Percentiles rank a stretch among this genome's conserved stretches.
These are phyloP conservation scores for Steinernema hermaphroditum DNA, from an alignment of 2,888 invertebrate species.

Conservation along the genomic window DNA sequence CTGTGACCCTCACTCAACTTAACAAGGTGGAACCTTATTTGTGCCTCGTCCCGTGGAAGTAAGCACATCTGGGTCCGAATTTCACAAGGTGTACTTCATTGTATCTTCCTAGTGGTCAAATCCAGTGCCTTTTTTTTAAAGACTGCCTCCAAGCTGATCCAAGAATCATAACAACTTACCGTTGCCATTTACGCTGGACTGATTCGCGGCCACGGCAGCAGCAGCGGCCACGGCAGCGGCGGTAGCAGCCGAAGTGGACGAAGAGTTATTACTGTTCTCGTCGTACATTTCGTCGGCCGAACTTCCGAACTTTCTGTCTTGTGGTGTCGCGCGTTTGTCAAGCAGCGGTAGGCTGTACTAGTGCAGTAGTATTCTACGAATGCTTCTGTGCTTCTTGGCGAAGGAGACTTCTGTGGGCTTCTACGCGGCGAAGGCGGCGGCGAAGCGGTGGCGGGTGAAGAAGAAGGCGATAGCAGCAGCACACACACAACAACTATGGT, in stretches of 20 bases:
- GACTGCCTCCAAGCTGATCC: too few relatives aligned
- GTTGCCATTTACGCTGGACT: background rate
- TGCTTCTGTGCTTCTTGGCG: background rate
- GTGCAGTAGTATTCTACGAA: background rate
- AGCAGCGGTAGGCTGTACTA: background rate
- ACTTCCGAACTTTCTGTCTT: background rate
- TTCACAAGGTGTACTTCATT: too few relatives aligned
- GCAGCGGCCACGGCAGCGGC: constrained; percentile 45
- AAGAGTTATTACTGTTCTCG: constrained; percentile 62
- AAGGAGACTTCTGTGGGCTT: background rate
- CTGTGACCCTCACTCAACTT: too few relatives aligned
- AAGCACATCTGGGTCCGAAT: too few relatives aligned
- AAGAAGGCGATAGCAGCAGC: constrained; percentile 14
- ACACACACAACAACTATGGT: constrained; percentile 26
- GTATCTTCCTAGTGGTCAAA: too few relatives aligned
- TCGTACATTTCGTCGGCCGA: constrained; percentile 49
- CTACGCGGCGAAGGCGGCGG: background rate
- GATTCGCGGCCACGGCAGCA: constrained; percentile 13
- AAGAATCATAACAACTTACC: constrained; percentile 7
- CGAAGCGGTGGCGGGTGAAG: background rate
- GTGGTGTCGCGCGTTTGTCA: background rate
- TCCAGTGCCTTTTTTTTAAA: too few relatives aligned
- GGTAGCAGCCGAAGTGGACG: constrained; percentile 50
- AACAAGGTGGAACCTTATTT: too few relatives aligned
- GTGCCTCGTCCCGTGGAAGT: too few relatives aligned